These are phyloP conservation scores for Drosophila ezoana DNA, from an alignment of 2,888 invertebrate species.

Conservation along the genomic window DNA sequence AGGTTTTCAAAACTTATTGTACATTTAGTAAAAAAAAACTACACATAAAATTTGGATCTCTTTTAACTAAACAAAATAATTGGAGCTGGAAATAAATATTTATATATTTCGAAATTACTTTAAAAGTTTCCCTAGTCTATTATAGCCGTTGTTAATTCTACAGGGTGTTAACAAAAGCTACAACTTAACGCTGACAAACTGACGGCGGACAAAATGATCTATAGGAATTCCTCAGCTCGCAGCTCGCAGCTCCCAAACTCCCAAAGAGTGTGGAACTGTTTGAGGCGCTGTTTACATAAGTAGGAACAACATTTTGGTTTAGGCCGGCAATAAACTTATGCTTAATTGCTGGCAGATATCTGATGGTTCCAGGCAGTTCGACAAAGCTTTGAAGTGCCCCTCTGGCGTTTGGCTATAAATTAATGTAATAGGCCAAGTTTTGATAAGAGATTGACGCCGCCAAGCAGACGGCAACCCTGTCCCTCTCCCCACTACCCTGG, in stretches of 20 bases:
- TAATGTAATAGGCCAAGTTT: constrained; percentile 78
- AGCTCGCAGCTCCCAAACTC: constrained; percentile 27
- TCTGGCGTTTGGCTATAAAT: constrained; percentile 65
- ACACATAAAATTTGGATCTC: neutral
- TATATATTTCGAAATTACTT: neutral
- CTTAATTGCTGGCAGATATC: constrained; percentile 68
- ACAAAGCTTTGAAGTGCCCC: constrained; percentile 61
- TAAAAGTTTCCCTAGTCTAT: neutral
- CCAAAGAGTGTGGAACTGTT: constrained; percentile 16
- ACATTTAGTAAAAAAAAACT: neutral
- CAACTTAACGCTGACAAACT: constrained; percentile 53
- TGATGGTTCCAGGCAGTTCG: constrained; percentile 49
- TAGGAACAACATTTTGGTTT: constrained; percentile 47
- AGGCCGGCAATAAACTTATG: constrained; percentile 57
- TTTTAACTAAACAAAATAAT: too few relatives aligned
- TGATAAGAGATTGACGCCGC: constrained; percentile 78
- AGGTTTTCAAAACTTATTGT: too few relatives aligned
- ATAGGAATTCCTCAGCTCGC: constrained; percentile 57
- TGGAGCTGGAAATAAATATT: too few relatives aligned
- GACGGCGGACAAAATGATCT: constrained; percentile 66
- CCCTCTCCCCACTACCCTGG: neutral
- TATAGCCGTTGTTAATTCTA: neutral
- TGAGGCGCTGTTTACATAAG: constrained; percentile 59
- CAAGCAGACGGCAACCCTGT: constrained; percentile 41
- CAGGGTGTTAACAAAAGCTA: constrained; percentile 16